Conservation (phyloP, 1,140 invertebrate genomes). For the Cydia fagiglandana region DNA sequence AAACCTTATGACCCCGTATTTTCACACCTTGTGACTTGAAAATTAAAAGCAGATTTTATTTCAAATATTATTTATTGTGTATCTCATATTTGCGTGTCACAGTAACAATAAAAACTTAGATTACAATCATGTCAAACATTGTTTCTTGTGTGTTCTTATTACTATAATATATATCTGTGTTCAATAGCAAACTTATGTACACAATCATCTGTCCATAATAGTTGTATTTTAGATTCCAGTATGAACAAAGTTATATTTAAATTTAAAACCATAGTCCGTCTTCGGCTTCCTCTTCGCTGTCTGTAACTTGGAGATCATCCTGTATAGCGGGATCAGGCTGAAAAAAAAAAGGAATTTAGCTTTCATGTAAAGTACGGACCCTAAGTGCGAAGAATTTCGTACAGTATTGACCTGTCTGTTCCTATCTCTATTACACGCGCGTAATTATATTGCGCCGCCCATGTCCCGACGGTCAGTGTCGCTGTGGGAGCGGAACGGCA, state of each 20-base stretch:
- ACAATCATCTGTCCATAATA: neutral
- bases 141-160: neutral
- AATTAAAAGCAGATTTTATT: neutral
- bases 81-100: neutral
- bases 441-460: too few relatives aligned
- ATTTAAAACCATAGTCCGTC: conserved; percentile 76
- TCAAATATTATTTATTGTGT: neutral
- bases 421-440: too few relatives aligned
- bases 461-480: too few relatives aligned
- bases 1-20: too few relatives aligned
- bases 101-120: neutral
- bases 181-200: neutral
- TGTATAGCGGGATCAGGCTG: conserved; percentile 73
- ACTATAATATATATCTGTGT: neutral
- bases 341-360: conserved; percentile 37
- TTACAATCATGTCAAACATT: neutral
- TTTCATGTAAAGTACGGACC: neutral
- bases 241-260: conserved; percentile 42
- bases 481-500: too few relatives aligned
- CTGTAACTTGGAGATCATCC: conserved; percentile 73
- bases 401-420: too few relatives aligned
- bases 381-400: too few relatives aligned
- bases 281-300: conserved; percentile 75
- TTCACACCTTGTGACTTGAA: too few relatives aligned
- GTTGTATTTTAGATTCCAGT: neutral